Evolutionary conservation across 2,888 invertebrate genomes (phyloP).

Genomic region (Syrista parreyssii): DNA sequence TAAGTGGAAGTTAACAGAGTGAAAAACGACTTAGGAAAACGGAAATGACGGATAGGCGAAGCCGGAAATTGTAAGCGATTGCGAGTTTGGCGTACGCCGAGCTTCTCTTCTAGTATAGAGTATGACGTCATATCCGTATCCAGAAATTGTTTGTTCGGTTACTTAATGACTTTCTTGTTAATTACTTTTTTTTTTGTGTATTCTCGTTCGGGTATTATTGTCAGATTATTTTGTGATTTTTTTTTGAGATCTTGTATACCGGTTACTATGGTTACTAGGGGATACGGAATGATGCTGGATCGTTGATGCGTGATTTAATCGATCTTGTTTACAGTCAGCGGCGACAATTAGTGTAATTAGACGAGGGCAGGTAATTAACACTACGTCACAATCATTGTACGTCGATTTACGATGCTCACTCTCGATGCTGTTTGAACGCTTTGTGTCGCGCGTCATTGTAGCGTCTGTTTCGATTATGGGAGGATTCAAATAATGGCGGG

Average conservation of each 20-base stretch:
- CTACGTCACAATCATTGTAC: conserved; percentile 29
- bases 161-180: no score
- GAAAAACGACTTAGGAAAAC: no score
- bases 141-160: no score
- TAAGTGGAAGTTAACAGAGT: not conserved
- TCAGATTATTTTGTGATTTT: not conserved
- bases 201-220: no score
- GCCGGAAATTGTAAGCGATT: no score
- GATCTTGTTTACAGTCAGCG: not conserved
- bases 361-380: conserved; percentile 7
- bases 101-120: not conserved
- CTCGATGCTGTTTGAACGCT: conserved; percentile 15
- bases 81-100: not conserved
- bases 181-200: no score
- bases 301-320: not conserved
- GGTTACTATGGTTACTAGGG: not conserved
- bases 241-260: not conserved
- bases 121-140: no score
- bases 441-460: not conserved
- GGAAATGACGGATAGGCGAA: no score
- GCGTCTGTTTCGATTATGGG: not conserved
- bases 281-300: not conserved
- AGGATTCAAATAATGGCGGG: no score
- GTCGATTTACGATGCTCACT: conserved; percentile 33
- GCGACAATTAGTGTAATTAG: not conserved